A percentile compares a stretch with the other conserved stretches of the same genome.
These are phyloP conservation scores for Echinarachnius parma DNA, from an alignment of 53 echinoderm and acorn worm species.

Conservation along the genomic window DNA sequence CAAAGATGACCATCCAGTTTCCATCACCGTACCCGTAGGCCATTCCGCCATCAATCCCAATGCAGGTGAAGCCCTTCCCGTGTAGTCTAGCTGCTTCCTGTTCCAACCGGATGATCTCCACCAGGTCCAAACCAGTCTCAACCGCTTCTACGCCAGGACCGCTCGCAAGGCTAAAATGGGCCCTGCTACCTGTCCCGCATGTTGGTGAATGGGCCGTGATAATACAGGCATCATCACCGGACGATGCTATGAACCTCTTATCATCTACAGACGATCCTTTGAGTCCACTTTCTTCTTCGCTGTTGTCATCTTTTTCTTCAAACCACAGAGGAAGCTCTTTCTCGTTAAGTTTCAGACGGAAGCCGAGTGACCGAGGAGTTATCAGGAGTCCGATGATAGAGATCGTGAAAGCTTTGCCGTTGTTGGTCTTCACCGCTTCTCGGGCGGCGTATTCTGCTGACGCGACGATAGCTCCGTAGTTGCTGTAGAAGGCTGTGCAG, in stretches of 20 bases:
- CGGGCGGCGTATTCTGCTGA: constrained; percentile 47
- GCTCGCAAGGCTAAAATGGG: constrained; percentile 67
- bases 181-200: constrained; percentile 73
- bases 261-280: neutral
- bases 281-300: neutral
- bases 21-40: constrained; percentile 74
- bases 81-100: constrained; percentile 31
- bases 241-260: too few relatives aligned
- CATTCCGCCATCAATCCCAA: constrained; percentile 29
- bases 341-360: constrained; percentile 56
- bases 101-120: constrained; percentile 61
- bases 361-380: constrained; percentile 76
- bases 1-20: constrained; percentile 73
- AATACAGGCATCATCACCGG: constrained; percentile 12
- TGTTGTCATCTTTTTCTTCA: constrained; percentile 9
- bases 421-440: constrained; percentile 14
- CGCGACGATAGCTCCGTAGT: constrained; percentile 34
- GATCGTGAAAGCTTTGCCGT: constrained; percentile 56
- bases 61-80: neutral
- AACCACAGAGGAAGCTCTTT: constrained; percentile 65
- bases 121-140: constrained; percentile 80
- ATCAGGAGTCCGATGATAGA: constrained; percentile 77
- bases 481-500: constrained; percentile 80
- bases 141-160: constrained; percentile 51
- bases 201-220: constrained; percentile 57